phyloP scores from a whole-genome alignment of 2,113 vertebrate species.

The Hemibagrus wyckioides region DNA sequence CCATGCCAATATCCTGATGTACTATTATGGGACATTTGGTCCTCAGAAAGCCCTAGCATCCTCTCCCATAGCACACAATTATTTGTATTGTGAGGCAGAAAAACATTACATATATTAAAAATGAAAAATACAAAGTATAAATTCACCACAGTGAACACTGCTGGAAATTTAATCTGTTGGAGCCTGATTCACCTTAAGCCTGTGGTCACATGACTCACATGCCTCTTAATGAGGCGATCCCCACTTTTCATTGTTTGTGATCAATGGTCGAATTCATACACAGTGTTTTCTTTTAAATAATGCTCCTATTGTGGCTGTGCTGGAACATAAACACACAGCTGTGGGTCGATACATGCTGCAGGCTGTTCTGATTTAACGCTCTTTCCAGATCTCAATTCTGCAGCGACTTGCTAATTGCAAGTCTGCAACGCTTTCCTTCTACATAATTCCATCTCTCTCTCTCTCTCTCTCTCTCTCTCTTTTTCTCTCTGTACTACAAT shows the following conservation, averaged over 20 bases:
- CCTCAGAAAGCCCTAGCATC: not conserved
- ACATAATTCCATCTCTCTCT: not conserved
- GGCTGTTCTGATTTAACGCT: constrained; percentile 18
- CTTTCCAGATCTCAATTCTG: constrained; percentile 9
- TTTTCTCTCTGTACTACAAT: constrained; percentile 55
- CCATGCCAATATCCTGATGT: not conserved
- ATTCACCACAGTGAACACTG: not conserved
- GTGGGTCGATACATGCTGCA: constrained; percentile 31
- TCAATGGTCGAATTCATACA: not conserved
- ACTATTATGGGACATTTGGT: not conserved
- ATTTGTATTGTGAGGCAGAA: not conserved
- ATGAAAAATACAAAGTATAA: not conserved
- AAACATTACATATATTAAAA: not conserved
- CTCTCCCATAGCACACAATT: not conserved
- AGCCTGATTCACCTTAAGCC: not conserved
- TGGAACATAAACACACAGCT: constrained; percentile 29
- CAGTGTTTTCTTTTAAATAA: constrained; percentile 19
- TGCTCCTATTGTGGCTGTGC: not conserved
- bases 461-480: constrained; percentile 17
- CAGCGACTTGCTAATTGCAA: constrained; percentile 28
- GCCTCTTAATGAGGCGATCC: not conserved
- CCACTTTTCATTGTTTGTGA: not conserved
- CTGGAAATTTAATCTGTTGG: not conserved
- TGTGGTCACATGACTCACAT: not conserved
- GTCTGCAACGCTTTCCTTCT: not conserved